phyloP scores from a whole-genome alignment of 2,888 invertebrate genomes.

The Morpho helenor region DNA sequence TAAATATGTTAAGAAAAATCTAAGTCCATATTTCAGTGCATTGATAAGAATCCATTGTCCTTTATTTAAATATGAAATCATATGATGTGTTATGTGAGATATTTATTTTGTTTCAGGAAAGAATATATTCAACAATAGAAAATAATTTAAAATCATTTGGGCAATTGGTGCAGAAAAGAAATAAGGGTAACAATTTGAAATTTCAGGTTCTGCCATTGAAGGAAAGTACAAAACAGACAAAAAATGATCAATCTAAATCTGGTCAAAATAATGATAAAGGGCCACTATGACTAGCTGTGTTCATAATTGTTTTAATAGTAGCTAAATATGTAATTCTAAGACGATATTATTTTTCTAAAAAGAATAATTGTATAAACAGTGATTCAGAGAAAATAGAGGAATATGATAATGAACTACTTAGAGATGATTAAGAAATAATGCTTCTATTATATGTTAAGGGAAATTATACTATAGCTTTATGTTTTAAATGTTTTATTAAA shows the following conservation, averaged over 20 bases:
- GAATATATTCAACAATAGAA: slow-evolving; percentile 77
- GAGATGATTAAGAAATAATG: slow-evolving; percentile 15
- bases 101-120: slow-evolving; percentile 68
- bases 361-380: slow-evolving; percentile 8
- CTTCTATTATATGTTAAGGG: neutral
- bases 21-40: too few species aligned
- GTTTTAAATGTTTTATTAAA: neutral
- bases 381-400: slow-evolving; percentile 20
- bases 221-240: slow-evolving; percentile 33
- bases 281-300: slow-evolving; percentile 64
- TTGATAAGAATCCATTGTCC: too few species aligned
- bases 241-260: slow-evolving; percentile 28
- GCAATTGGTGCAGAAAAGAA: slow-evolving; percentile 81
- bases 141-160: slow-evolving; percentile 66
- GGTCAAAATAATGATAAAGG: slow-evolving; percentile 43
- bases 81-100: neutral
- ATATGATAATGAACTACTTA: slow-evolving; percentile 14
- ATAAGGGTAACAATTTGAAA: slow-evolving; percentile 79
- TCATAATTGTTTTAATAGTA: slow-evolving; percentile 42
- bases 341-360: slow-evolving; percentile 43
- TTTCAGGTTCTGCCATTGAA: slow-evolving; percentile 80
- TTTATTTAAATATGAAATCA: neutral
- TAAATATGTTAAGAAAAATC: too few species aligned
- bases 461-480: neutral
- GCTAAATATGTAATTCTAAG: slow-evolving; percentile 52